Evolutionary conservation across 2,888 invertebrate genomes (phyloP).

Genomic region (Drosophila formosana): DNA sequence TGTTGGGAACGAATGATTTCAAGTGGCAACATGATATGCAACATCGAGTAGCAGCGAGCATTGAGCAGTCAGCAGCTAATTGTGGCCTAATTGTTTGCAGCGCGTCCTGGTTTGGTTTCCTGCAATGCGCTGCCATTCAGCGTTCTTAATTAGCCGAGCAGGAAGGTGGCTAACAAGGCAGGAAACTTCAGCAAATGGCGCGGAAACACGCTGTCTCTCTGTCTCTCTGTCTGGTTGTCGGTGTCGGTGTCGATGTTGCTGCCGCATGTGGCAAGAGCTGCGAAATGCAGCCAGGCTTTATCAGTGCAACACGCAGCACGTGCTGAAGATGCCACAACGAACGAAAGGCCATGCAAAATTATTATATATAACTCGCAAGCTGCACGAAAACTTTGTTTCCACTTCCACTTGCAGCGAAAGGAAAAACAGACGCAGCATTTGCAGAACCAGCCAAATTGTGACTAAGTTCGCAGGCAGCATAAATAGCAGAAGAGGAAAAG

Average conservation of each 20-base stretch:
- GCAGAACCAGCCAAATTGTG: constrained; percentile 78
- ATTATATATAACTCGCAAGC: constrained; percentile 41
- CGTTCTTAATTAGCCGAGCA: constrained; percentile 57
- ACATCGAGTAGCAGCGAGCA: too few relatives aligned
- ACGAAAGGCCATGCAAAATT: constrained; percentile 50
- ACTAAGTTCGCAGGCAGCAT: constrained; percentile 61
- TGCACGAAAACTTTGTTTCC: constrained; percentile 60
- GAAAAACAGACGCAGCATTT: constrained; percentile 22
- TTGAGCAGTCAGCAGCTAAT: constrained; percentile 34
- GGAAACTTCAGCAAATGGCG: constrained; percentile 62
- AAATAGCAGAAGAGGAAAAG: constrained; percentile 64
- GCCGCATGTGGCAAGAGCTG: constrained; percentile 57
- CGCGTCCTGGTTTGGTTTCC: constrained; percentile 35
- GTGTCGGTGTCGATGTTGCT: constrained; percentile 16
- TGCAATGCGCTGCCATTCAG: constrained; percentile 41
- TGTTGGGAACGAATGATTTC: constrained; percentile 2
- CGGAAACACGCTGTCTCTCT: constrained; percentile 55
- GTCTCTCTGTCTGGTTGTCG: constrained; percentile 6
- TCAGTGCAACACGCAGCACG: constrained; percentile 45
- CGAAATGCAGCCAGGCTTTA: constrained; percentile 47
- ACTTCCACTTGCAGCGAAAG: constrained; percentile 14
- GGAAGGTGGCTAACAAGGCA: constrained; percentile 65
- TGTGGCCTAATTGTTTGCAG: constrained; percentile 58
- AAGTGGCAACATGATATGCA: neutral
- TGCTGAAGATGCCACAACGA: constrained; percentile 13